Base-by-base conservation (phyloP, 2,888 invertebrate species). In the Vanessa cardui region DNA sequence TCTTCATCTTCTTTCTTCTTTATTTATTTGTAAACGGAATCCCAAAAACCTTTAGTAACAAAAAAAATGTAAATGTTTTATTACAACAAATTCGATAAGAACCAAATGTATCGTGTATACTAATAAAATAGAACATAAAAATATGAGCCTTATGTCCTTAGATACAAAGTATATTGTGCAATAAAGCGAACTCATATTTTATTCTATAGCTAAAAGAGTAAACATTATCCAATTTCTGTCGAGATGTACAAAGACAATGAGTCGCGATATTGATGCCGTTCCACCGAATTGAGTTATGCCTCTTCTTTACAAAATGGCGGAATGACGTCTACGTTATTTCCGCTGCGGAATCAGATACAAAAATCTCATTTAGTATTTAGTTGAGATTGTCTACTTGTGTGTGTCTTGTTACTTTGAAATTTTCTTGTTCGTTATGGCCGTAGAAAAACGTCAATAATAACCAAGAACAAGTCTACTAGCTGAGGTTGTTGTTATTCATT, bases 171-270 rank as follows among this genome's bases (percentile, higher is more conserved):
- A 26, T 66, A 66, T 64, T 66, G 64, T 61, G 21, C 60, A 61
- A 67, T 69, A 63, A 67, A 58, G 31, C 46, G 59, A 66, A 62
- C 31, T 64, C 61, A 47, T 65, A 68, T 59, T 68, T 66, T 46
- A 61, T 61, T 56, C 46, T 64, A 64, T 50, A 70, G 64, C 54
- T 54, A 64, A 71, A 67, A 72, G 72, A 73, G 73, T 71, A 70
- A 68, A 77, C 81, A 80, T 87, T 82, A 87, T 84, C 84, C 81
- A 86, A 87, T 87, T 87, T 83, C 74, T 78, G 76, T 76, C 72
- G 74, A 77, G 75, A 77, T 72, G 74, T 75, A 83, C 81, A 83
- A 84, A 82, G 77, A 79, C 85, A 86, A 84, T 85, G 86, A 83
- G 80, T 75, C 80, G 77, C 76, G 75, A 76, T 83, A 87, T 85